Evolutionary conservation across 2,888 invertebrate genomes (phyloP).

Genomic region (Julus scandinavius): DNA sequence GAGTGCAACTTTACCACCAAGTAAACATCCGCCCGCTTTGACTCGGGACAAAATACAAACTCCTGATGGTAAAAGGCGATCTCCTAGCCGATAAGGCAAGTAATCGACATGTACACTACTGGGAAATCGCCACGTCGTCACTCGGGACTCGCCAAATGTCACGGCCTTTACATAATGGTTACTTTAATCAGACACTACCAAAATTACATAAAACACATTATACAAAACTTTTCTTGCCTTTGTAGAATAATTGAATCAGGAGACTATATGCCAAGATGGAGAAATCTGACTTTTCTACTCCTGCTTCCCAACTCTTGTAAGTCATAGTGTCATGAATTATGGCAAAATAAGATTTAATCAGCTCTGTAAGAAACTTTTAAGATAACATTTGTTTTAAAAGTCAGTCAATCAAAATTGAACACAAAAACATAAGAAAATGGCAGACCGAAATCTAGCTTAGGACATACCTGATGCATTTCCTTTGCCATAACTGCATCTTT

Average conservation of each 20-base stretch:
- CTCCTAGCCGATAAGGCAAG: no score
- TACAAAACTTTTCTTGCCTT: constrained; percentile 27
- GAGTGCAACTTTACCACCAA: no score
- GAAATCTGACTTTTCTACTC: constrained; percentile 10
- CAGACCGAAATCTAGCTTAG: neutral
- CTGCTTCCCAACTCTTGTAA: constrained; percentile 31
- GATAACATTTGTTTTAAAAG: neutral
- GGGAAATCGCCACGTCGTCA: no score
- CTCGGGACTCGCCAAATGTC: no score
- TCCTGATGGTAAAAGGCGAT: no score
- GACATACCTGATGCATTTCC: constrained; percentile 18
- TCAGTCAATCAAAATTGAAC: neutral
- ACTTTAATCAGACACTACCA: neutral
- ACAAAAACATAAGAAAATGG: neutral
- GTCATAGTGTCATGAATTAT: neutral
- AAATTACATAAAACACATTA: neutral
- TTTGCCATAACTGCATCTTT: neutral
- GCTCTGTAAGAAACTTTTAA: constrained; percentile 31
- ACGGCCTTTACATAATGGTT: no score
- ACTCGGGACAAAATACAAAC: no score
- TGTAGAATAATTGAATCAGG: neutral
- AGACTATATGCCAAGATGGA: neutral
- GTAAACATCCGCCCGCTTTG: no score
- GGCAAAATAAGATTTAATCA: neutral
- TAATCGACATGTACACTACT: no score